Evolutionary conservation across 1,140 invertebrate species (phyloP), one percentile per base, ranked within the genome.

Genomic region (Aleiodes sp.): DNA sequence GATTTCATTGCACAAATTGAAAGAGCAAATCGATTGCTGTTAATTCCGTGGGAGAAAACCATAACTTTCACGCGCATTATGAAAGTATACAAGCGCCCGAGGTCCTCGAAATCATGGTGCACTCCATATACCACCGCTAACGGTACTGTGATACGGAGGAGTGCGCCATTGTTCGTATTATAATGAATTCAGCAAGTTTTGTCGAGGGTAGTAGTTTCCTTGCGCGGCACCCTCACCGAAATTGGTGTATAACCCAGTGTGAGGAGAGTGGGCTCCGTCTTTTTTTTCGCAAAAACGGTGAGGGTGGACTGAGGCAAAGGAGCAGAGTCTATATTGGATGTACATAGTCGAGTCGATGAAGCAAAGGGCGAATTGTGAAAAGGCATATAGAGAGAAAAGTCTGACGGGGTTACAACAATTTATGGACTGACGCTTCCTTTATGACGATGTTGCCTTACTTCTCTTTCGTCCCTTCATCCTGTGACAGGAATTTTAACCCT

Each of bases 161-260:
- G 63, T 63, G 14, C 24, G 78, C 80, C 82, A 83, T 84, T 84
- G 82, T 83, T 84, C 82, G 76, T 68, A 69, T 75, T 68, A 77
- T 84, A 83, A 84, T 84, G 80, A 84, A 84, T 84, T 84, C 83
- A 82, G 78, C 75, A 83, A 84, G 80, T 84, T 84, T 82, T 80
- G 77, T 80, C 80, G 80, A 84, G 82, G 81, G 83, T 82, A 76
- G 82, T 82, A 84, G 82, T 84, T 84, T 84, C 82, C 81, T 82
- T 81, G 73, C 28, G 7, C 76, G 75, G 80, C 80, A 82, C 80
- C 82, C 83, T 84, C 78, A 46, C 21, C 16, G 46, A 78, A 82
- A 84, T 81, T 82, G 80, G 80, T 78, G 82, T 80, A 66, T 68
- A 72, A 72, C 76, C 76, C 72, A 74, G 65, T 68, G 70, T 62